Base-by-base conservation (phyloP, 2,888 invertebrate genomes). In the Mesorhabditis sp. region DNA sequence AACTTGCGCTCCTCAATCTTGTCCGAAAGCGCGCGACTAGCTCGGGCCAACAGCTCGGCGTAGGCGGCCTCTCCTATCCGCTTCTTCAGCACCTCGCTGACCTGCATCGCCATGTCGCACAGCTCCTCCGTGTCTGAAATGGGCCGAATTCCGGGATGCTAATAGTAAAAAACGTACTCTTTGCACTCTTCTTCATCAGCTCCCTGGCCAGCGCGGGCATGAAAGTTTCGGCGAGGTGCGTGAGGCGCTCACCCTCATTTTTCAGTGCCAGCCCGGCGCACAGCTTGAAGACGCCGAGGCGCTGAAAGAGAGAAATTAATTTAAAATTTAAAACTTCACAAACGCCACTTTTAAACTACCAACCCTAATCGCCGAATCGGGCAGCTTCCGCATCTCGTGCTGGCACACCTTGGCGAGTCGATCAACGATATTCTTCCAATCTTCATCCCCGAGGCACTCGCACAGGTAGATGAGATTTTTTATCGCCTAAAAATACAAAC, bases 221-320 rank as follows among this genome's bases (percentile, higher is more conserved):
- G 66, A 83, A 77, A 13, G 69, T 62, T 5, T 72, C 66, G 5
- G 76, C 64, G 13, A 80, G 43, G 4, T 41, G 28, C 4, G 68
- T 67, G 50, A 75, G 69, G 4, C 61, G 66, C 43, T 42, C 45
- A 4, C 65, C 66, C 10, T 72, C 70, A 7, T 69, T 68, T 43
- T 13, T 43, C 15, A 81, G 68, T 42, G 75, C 72, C 44, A 80
- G 69, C 5, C 80, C 83, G 42, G 80, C 81, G 4, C 75, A 67
- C 15, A 82, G 65, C 72, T 83, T 83, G 72, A 83, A 81, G 6
- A 81, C 72, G 64, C 65, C 72, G n/a, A 73, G 64, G 64, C 83
- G 76, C 83, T 83, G 70, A 76, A 81, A 73, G 43, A 42, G 45
- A 7, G 28, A 6, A 43, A 44, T 43, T 15, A 68, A 66, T 15